Base-by-base conservation (phyloP, 2,888 invertebrate species). In the Dryomyza anilis region DNA sequence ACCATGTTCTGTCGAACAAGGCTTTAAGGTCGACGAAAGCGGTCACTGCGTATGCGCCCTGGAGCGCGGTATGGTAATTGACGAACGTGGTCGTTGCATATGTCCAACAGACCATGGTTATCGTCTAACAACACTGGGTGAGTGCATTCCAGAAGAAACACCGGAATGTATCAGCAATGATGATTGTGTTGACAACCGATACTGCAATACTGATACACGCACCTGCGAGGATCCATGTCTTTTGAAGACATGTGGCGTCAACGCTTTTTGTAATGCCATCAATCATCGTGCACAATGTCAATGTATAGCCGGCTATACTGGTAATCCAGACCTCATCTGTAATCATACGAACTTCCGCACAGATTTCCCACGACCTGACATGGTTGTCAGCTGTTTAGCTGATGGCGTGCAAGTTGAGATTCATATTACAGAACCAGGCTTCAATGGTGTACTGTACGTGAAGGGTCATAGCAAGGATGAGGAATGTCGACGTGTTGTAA, bases 381-480 rank as follows among this genome's bases (percentile, higher is more conserved):
- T 95, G 89, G 87, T 89, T 67, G 96, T 96, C 16, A 92, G 92
- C 75, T 96, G 96, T 82, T 85, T 95, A 70, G 94, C 95, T 14
- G 95, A 96, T 78, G 96, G 96, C 39, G 94, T 96, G 8, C 91
- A 93, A 80, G 95, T 96, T 0, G 89, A 91, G 76, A 89, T 94
- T 53, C 88, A 90, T 75, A 89, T 92, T 33, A 85, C 86, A 23
- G 88, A 90, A 73, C 81, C 80, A 1, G 91, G 91, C 65, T 96
- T 95, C 81, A 93, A 94, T 75, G 96, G 96, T 16, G 92, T 96
- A 1, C 84, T 96, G 2, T 96, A 96, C 76, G 96, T 96, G 0
- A 96, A 96, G 84, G 95, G 96, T 33, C 94, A 95, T 84, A 95
- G 95, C 80, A 95, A 96, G 81, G 94, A 96, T 76, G 94, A 94